Evolutionary conservation across 2,113 vertebrate genomes (phyloP), one percentile per base, ranked within the genome.

Genomic region (Nothobranchius kuhntae): DNA sequence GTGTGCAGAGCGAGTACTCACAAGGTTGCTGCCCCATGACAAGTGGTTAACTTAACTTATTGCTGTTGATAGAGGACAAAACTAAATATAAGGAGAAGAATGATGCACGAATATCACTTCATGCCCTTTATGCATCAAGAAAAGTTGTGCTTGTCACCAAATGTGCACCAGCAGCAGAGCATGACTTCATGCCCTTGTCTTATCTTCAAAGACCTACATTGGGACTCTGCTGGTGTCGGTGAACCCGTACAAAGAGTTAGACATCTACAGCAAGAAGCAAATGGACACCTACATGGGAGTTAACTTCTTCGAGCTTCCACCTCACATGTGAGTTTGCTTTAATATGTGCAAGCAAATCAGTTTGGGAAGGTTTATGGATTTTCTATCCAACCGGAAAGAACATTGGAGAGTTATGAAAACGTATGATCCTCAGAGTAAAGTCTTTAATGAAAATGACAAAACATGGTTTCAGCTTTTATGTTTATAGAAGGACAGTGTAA

Each of bases 281-380:
- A 99, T 98, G 96, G 93, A 95, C 55, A 93, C 94, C 9, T 99
- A 99, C 63, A 95, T 96, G 92, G 96, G 96, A 0, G 96, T 98
- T 9, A 99, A 96, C 85, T 98, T 99, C 78, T 98, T 98, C 79
- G 98, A 99, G 80, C 92, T 98, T 56, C 97, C 98, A 5, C 98
- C 98, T 11, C 98, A 99, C 54, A 94, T 99, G 97, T 99, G 81
- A 96, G 96, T 67, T n/a, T 42, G 44, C 10, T 30, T 1, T 30
- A 12, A 26, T 45, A 6, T 4, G 7, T 46, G 56, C 38, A 58
- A 11, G 6, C 11, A 24, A 30, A 30, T 30, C 30, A 30, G 30
- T 30, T 30, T 30, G 30, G 30, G 30, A 30, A 30, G 30, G 30
- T 30, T 30, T 30, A 4, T 21, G 21, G 21, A 21, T 21, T 21